Conservation (phyloP, 2,113 vertebrate genomes). For the Tragelaphus buxtoni region DNA sequence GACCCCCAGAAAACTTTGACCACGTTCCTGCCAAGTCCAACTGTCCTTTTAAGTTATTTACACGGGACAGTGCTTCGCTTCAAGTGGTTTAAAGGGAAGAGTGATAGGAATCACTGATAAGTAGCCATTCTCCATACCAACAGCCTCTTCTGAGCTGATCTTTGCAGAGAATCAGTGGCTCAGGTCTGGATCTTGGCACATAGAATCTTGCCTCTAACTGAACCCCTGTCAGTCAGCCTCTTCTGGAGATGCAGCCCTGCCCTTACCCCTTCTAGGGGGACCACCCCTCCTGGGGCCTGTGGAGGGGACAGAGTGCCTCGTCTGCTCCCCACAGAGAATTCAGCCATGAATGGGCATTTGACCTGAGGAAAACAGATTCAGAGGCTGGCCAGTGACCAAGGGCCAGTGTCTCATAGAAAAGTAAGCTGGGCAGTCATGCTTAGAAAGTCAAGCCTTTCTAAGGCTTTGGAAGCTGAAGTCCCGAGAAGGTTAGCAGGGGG, state of each 20-base stretch:
- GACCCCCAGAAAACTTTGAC: not conserved
- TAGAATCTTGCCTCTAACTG: not conserved
- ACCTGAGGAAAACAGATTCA: not conserved
- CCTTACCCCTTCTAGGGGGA: not conserved
- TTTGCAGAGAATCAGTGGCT: not conserved
- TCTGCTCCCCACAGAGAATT: not conserved
- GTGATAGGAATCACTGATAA: not conserved
- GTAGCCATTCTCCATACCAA: not conserved
- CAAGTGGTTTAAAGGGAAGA: not conserved
- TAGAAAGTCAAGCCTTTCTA: not conserved
- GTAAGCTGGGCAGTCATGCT: not conserved
- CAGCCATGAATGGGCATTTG: not conserved
- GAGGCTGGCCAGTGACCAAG: not conserved
- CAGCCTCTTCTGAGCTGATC: not conserved
- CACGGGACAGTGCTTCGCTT: not conserved
- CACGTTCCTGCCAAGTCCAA: fast-evolving
- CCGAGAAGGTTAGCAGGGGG: not conserved
- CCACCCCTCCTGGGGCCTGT: fast-evolving
- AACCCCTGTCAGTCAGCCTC: fast-evolving
- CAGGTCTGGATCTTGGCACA: not conserved
- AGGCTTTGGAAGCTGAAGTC: not conserved
- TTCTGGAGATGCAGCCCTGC: not conserved
- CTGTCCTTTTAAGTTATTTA: not conserved
- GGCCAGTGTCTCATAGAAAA: not conserved
- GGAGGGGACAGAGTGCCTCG: fast-evolving